Conservation (phyloP, 1,140 invertebrate species). For the Pachypsylla venusta region DNA sequence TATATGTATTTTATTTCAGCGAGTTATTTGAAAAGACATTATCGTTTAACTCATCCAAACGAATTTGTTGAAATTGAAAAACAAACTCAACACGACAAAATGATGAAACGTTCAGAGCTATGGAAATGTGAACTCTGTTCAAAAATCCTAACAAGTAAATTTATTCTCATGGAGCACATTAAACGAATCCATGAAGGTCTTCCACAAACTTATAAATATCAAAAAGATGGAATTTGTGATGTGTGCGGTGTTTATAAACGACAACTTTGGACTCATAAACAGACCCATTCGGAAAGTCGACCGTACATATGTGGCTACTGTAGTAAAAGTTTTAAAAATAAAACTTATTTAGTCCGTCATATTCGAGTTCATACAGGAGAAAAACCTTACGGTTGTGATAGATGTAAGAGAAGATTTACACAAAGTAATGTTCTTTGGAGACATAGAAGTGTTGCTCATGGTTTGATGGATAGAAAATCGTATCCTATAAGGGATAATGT, state of each 20-base stretch:
- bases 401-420: constrained; percentile 20
- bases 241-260: constrained; percentile 22
- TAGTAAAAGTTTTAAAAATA: constrained; percentile 39
- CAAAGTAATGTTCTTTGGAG: constrained; percentile 26
- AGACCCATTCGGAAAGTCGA: constrained; percentile 33
- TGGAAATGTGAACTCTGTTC: not conserved
- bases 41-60: too few species aligned
- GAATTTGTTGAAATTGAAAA: too few species aligned
- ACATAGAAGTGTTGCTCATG: not conserved
- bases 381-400: constrained; percentile 40
- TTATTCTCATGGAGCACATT: not conserved
- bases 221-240: not conserved
- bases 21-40: too few species aligned
- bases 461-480: too few species aligned
- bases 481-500: too few species aligned
- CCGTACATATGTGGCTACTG: constrained; percentile 36
- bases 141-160: not conserved
- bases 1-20: too few species aligned
- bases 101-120: too few species aligned
- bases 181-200: not conserved
- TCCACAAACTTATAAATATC: not conserved
- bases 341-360: constrained; percentile 35
- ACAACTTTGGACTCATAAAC: constrained; percentile 33
- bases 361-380: constrained; percentile 36
- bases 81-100: too few species aligned